phyloP scores from a whole-genome alignment of 2,797 vertebrate genomes.

The Fundulus diaphanus region DNA sequence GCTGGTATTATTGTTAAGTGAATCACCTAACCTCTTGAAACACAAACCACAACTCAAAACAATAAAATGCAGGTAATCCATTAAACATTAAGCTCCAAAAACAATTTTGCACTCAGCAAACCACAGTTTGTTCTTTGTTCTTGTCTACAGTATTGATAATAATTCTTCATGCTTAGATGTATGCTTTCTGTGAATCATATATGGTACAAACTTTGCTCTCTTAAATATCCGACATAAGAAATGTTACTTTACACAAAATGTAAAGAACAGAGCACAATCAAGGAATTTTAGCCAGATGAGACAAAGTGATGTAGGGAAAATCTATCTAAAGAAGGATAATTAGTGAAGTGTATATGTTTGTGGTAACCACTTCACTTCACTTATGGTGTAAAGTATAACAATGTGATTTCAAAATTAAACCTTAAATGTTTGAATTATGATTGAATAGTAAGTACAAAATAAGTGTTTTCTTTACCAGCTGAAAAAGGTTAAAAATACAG shows the following conservation, averaged over 20 bases:
- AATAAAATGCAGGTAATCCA: background rate
- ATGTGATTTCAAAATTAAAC: conserved; percentile 46
- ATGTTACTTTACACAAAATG: background rate
- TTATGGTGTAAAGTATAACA: conserved; percentile 28
- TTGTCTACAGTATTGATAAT: background rate
- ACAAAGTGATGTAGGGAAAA: background rate
- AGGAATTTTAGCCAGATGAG: background rate
- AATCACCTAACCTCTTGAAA: background rate
- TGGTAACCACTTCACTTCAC: background rate
- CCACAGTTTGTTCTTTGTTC: background rate
- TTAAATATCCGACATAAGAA: background rate
- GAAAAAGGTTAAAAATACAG: conserved; percentile 19
- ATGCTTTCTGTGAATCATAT: background rate
- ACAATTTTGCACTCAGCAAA: background rate
- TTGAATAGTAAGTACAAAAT: conserved; percentile 14
- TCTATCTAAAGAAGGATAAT: background rate
- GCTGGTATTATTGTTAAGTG: background rate
- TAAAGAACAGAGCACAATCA: background rate
- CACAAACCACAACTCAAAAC: background rate
- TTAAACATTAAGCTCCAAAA: background rate
- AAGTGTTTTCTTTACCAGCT: background rate
- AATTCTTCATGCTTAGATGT: background rate
- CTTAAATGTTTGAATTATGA: conserved; percentile 48
- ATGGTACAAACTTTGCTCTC: background rate
- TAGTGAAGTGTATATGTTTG: background rate